phyloP scores from a whole-genome alignment of 1,140 invertebrate species.

The Drosophila chauvacae region DNA sequence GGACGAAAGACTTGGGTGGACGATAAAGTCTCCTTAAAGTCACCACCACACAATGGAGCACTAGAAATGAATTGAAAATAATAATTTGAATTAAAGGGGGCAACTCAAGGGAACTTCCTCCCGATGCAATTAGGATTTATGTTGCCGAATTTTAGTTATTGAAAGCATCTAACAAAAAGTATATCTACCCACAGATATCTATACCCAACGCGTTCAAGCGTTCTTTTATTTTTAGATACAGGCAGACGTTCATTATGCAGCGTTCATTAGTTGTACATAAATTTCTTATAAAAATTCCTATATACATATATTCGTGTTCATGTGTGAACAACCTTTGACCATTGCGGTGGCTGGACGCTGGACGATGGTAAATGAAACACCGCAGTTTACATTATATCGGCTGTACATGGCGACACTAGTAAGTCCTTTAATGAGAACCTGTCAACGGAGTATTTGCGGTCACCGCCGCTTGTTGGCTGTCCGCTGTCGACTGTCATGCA shows the following conservation, averaged over 20 bases:
- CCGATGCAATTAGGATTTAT: neutral
- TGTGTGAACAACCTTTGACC: neutral
- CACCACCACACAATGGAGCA: no score
- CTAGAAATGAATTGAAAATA: neutral
- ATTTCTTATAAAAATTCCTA: no score
- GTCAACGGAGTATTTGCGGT: slow-evolving; percentile 49
- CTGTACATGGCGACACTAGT: slow-evolving; percentile 34
- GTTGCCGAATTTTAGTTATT: neutral
- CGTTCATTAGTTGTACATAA: no score
- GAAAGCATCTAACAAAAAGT: neutral
- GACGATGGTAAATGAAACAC: slow-evolving; percentile 1
- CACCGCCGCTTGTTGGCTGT: neutral
- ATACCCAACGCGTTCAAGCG: no score
- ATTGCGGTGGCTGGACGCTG: neutral
- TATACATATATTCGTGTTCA: no score
- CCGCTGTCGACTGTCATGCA: slow-evolving; percentile 19
- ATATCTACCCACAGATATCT: neutral
- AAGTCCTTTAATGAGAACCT: slow-evolving; percentile 44
- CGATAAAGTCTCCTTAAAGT: neutral
- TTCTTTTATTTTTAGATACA: no score
- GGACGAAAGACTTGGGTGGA: neutral
- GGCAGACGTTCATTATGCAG: no score
- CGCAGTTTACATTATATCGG: slow-evolving; percentile 20
- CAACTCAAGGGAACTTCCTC: neutral
- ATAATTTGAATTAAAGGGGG: neutral